Base-by-base conservation (phyloP, 2,113 vertebrate species). In the Natator depressus region DNA sequence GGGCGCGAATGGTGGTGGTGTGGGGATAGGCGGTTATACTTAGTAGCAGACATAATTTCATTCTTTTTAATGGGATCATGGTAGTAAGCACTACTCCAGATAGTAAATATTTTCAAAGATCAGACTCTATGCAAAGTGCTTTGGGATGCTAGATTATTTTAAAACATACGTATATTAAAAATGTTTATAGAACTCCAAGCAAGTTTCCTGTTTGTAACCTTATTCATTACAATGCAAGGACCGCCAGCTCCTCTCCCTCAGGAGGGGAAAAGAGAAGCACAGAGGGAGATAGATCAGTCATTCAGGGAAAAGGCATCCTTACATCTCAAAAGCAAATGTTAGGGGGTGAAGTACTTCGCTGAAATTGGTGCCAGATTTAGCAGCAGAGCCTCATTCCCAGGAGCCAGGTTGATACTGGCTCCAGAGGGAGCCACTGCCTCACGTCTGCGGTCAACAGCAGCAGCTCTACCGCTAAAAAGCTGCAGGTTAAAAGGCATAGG, bases 371-470 rank as follows among this genome's bases (percentile, higher is more conserved):
- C 59, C 46, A 79, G 75, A 57, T 82, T 35, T 76, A 75, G 72
- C 51, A 10, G 24, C 5, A 86, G 42, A 90, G 46, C 10, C 10
- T 59, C 53, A 24, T 75, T 76, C 91, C 54, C 93, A 20, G 91
- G 88, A 96, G 92, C 38, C 84, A 80, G 16, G 42, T 65, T 0
- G 57, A 31, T 83, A 80, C 88, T 72, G 96, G 89, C 97, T 97
- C 97, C 96, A 98, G 97, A 96, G 97, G 98, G 98, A 96, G 97
- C 96, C 94, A 87, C 96, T 54, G 82, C 14, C 97, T 93, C 2
- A 81, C 59, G 78, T 97, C 98, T 97, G 91, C 79, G 35, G 89
- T 65, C 82, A 87, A 2, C 65, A 12, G 57, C 31, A 12, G 72
- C 85, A 79, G 20, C 80, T 79, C 51, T 4, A 12, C 31, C 51